phyloP scores from a whole-genome alignment of 2,888 invertebrate genomes.

The Acronicta alni region DNA sequence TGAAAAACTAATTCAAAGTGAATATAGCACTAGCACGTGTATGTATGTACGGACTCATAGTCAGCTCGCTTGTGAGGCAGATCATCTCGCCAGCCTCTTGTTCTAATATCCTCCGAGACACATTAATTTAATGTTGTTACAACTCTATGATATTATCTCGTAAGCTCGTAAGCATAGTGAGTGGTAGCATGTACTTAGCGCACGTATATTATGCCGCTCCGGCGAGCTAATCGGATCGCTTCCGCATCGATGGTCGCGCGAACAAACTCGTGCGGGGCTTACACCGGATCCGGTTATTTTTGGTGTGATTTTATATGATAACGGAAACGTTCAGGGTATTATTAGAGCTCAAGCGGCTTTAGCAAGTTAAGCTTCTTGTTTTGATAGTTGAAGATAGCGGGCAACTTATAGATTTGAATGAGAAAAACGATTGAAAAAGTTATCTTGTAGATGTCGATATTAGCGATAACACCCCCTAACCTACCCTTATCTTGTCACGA shows the following conservation, averaged over 20 bases:
- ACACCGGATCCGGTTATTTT: conserved; percentile 16
- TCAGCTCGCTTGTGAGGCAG: neutral
- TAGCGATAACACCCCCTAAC: too few relatives aligned
- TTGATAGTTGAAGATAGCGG: neutral
- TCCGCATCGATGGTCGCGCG: conserved; percentile 22
- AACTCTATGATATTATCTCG: conserved; percentile 20
- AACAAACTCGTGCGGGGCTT: conserved; percentile 1
- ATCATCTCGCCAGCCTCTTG: neutral
- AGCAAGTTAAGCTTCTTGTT: conserved; percentile 1
- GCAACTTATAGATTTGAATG: neutral
- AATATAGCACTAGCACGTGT: too few relatives aligned
- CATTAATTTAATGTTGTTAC: conserved; percentile 26
- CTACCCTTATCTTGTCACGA: too few relatives aligned
- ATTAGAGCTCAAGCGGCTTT: neutral
- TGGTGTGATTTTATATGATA: neutral
- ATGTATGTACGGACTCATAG: neutral
- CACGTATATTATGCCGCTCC: conserved; percentile 34
- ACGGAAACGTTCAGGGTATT: neutral
- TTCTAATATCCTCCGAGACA: conserved; percentile 8
- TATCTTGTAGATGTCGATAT: too few relatives aligned
- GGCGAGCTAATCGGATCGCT: conserved; percentile 43
- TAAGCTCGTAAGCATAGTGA: conserved; percentile 15
- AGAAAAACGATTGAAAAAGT: too few relatives aligned
- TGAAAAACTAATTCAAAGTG: too few relatives aligned
- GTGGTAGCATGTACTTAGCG: conserved; percentile 24